Base-by-base conservation (phyloP, 2,113 vertebrate genomes). In the Colinus virginianus region DNA sequence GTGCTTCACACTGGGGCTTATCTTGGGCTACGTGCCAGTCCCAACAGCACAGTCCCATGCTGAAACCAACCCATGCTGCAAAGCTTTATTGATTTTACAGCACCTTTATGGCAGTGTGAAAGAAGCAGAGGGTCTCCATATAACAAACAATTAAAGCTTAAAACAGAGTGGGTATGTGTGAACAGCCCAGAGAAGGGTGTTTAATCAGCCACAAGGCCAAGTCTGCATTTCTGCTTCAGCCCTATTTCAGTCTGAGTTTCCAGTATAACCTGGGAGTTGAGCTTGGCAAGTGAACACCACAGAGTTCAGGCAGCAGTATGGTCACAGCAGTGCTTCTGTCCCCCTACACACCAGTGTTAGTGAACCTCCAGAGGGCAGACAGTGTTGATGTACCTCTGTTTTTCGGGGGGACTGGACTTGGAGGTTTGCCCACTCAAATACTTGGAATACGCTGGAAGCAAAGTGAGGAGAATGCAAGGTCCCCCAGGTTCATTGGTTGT, bases 301-400 rank as follows among this genome's bases (percentile, higher is more conserved):
- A n/a, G 40, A 22, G 13, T 58, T 84, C 25, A 43, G 26, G 11
- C 58, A 68, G 32, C 38, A 61, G 5, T 12, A 70, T 30, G 38
- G 22, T 38, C 38, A 30, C 21, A 55, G 34, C 25, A 64, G 19
- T 26, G 36, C 13, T 84, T 78, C 51, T 78, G 19, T 51, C 78
- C 7, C 48, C 58, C 43, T 34, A 19, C 2, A 58, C 22, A 58
- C 6, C 26, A 23, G 7, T 9, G 23, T 59, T 49, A 88, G 20
- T 8, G 30, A 82, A 53, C 28, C 2, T 87, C 19, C 30, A 21
- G 53, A 1, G 1, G 25, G 11, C 20, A 66, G 30, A 19, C 7
- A 46, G 20, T 0, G 0, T 34, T 38, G 23, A 34, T 28, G 13
- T 32, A 28, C 11, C 26, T 69, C 11, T 8, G 11, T 42, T 0